Percentiles rank a stretch among this genome's conserved stretches.
Conservation (phyloP, 2,888 invertebrate species). For the Chromoteleia sp. region DNA sequence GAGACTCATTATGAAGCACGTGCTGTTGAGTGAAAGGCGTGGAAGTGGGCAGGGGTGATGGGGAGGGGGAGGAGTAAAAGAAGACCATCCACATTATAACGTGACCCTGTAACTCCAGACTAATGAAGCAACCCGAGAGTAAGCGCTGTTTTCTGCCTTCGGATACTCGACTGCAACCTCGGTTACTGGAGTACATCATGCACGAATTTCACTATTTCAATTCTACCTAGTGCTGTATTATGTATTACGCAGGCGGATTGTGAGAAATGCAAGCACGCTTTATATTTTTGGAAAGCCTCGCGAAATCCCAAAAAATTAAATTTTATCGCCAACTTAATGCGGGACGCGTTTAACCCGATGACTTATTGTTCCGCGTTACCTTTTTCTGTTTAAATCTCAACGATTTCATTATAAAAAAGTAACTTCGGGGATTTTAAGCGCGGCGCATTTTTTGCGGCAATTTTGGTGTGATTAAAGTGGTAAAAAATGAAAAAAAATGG, state of each 20-base stretch:
- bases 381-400: conserved; percentile 8
- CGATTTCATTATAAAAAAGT: conserved; percentile 24
- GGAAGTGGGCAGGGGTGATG: conserved; percentile 12
- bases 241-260: conserved; percentile 33
- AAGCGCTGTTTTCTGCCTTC: conserved; percentile 69
- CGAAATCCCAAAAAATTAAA: conserved; percentile 46
- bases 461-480: conserved; percentile 1
- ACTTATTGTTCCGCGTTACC: conserved; percentile 13
- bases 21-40: conserved; percentile 57
- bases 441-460: neutral
- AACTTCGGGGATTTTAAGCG: neutral
- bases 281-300: conserved; percentile 31
- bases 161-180: conserved; percentile 53
- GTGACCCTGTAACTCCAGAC: conserved; percentile 70
- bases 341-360: conserved; percentile 25
- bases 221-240: conserved; percentile 49
- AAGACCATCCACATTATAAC: conserved; percentile 67
- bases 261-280: conserved; percentile 36
- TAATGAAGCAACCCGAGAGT: conserved; percentile 73
- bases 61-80: conserved; percentile 1
- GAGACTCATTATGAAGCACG: conserved; percentile 61
- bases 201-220: conserved; percentile 55
- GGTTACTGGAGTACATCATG: conserved; percentile 55
- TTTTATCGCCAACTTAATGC: conserved; percentile 40
- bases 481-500: too few relatives aligned